Evolutionary conservation across 53 echinoderm and acorn worm genomes (phyloP), one percentile per base, ranked within the genome.

Genomic region (Patiria pectinifera): DNA sequence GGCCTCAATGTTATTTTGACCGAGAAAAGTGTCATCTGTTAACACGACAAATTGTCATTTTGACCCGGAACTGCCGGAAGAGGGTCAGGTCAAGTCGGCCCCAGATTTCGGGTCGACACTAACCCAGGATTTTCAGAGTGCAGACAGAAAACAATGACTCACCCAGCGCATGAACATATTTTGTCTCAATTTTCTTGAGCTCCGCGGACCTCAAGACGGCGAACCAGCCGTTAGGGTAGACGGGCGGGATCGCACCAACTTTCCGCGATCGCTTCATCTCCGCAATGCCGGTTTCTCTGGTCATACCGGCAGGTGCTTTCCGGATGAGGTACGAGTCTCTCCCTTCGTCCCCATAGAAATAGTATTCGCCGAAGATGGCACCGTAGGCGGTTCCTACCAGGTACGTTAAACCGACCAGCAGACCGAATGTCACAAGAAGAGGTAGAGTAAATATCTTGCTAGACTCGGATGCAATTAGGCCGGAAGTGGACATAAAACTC

Each of bases 161-260:
- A 81, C 82, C 82, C 11, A 81, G 82, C 16, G 53, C 82, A 21
- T 81, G 47, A 3, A 81, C 82, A n/a, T 53, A 81, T 81, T 81
- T 81, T 11, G 82, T 81, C 15, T 81, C 21, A 49, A 46, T 49
- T 89, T 76, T 48, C 89, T 76, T 78, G 23, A 89, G 25, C 76
- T 89, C 89, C 24, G 49, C 76, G 11, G 85, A 85, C 25, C 85
- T 76, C 3, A 92, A 43, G 14, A 92, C 76, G 22, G 76, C 76
- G 74, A 92, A 92, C 92, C 92, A 92, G 47, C 92, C 92, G 21
- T 92, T 92, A 16, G 92, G 92, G 62, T 92, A 92, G 26, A 92
- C 92, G 58, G 92, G 92, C 13, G 92, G 92, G 21, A 92, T 84
- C 9, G 85, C 85, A 59, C 92, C 92, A 6, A 81, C 16, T 6